Evolutionary conservation across 1,140 invertebrate genomes (phyloP), one percentile per base, ranked within the genome.

Genomic region (Drosophila sp.): DNA sequence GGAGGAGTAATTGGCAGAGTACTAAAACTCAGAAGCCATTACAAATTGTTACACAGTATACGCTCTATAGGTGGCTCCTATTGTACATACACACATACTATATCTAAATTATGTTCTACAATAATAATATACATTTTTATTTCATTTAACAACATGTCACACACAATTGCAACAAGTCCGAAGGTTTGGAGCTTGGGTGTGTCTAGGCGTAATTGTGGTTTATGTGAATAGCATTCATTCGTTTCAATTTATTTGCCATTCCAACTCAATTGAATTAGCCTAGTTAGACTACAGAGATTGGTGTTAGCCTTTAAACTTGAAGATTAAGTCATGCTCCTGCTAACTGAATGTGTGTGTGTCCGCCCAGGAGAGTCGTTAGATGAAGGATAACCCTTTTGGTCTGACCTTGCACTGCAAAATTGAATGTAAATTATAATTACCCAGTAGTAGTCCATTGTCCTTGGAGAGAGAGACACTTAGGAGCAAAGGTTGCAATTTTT

Each of bases 351-450:
- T 68, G 67, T 76, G 57, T 66, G 27, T 38, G 41, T 10, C 50
- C 23, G 2, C 40, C 60, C 10, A 41, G 66, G 70, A 50, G 82
- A 68, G 41, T 38, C 62, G 50, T 72, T 56, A 57, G 30, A 30
- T 62, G 58, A 55, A 67, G 23, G 23, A 50, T 50, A 50, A 50
- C 63, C 63, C 60, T 38, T 63, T 50, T 50, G 44, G 56, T 65
- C 77, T 87, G 84, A 87, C 84, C 84, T 87, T 87, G 84, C 72
- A 35, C 64, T 56, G 10, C 11, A 10, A 74, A 50, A 57, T 41
- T 62, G 50, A 68, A 76, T 72, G 58, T 57, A 66, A 72, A 74
- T 70, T 63, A 63, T 87, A 89, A 85, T 84, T 72, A 67, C 72
- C 61, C 38, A 58, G 70, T 70, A 41, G 61, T 17, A 17, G 17